Conservation (phyloP, 2,113 vertebrate species). For the Heloderma charlesbogerti region DNA sequence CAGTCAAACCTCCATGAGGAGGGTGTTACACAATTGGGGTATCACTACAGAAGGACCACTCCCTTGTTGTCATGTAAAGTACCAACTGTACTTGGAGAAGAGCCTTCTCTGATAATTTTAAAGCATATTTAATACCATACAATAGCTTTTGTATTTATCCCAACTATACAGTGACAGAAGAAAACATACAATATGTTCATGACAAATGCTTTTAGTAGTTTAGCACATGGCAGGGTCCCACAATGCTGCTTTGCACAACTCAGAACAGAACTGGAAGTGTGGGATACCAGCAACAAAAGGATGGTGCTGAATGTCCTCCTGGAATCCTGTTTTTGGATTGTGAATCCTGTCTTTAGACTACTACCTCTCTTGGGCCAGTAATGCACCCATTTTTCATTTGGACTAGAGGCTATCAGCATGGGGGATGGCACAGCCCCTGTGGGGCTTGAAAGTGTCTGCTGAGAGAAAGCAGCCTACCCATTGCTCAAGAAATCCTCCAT, state of each 20-base stretch:
- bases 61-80: not conserved
- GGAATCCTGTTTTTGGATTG: not conserved
- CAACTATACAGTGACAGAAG: slow-evolving; percentile 54
- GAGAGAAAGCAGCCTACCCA: not conserved
- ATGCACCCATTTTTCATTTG: not conserved
- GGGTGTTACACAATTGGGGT: too few species aligned
- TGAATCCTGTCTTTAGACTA: not conserved
- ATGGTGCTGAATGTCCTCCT: not conserved
- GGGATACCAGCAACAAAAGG: not conserved
- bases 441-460: not conserved
- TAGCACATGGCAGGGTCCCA: not conserved
- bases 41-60: not conserved
- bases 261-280: not conserved
- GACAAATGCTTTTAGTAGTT: slow-evolving; percentile 8
- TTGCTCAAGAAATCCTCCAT: not conserved
- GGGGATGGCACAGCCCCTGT: not conserved
- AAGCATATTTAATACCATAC: slow-evolving; percentile 31
- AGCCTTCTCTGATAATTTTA: too few species aligned
- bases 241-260: not conserved
- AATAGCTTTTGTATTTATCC: slow-evolving; percentile 39
- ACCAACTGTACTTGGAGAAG: not conserved
- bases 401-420: not conserved
- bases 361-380: not conserved
- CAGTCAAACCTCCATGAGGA: not conserved
- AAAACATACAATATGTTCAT: slow-evolving; percentile 27